Evolutionary conservation across 92 coral and sea anemone species (phyloP).

Genomic region (Pocillopora grandis): DNA sequence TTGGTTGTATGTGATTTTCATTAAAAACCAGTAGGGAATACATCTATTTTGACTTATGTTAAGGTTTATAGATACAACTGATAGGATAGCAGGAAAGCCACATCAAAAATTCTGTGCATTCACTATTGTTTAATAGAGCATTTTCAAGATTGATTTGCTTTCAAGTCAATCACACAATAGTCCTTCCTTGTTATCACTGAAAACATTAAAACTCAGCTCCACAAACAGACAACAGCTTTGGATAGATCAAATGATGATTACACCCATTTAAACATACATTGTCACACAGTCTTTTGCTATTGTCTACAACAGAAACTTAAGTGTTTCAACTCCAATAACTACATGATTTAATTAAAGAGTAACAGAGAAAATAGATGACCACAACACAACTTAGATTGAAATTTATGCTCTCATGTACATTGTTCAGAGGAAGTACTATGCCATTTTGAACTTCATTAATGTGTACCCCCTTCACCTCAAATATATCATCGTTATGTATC

Average conservation of each 20-base stretch:
- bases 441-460: constrained; percentile 48
- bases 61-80: constrained; percentile 42
- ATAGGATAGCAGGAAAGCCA: constrained; percentile 45
- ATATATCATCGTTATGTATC: constrained; percentile 28
- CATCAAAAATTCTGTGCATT: constrained; percentile 41
- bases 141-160: constrained; percentile 29
- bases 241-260: constrained; percentile 38
- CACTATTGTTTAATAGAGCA: constrained; percentile 28
- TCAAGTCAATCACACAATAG: constrained; percentile 6
- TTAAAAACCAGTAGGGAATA: constrained; percentile 31
- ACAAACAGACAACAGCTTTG: constrained; percentile 9
- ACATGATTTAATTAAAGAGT: constrained; percentile 53
- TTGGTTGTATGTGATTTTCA: constrained; percentile 35
- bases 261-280: constrained; percentile 44
- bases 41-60: constrained; percentile 40
- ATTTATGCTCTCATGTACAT: constrained; percentile 14
- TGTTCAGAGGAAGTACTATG: constrained; percentile 15
- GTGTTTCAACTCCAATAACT: constrained; percentile 39
- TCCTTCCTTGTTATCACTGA: constrained; percentile 13
- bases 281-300: constrained; percentile 39
- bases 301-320: constrained; percentile 23
- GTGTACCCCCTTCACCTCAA: constrained; percentile 35
- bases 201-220: constrained; percentile 22
- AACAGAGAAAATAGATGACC: constrained; percentile 53
- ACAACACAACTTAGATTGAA: constrained; percentile 56